phyloP scores from a whole-genome alignment of 1,140 invertebrate genomes.

The Drosophila serrata region DNA sequence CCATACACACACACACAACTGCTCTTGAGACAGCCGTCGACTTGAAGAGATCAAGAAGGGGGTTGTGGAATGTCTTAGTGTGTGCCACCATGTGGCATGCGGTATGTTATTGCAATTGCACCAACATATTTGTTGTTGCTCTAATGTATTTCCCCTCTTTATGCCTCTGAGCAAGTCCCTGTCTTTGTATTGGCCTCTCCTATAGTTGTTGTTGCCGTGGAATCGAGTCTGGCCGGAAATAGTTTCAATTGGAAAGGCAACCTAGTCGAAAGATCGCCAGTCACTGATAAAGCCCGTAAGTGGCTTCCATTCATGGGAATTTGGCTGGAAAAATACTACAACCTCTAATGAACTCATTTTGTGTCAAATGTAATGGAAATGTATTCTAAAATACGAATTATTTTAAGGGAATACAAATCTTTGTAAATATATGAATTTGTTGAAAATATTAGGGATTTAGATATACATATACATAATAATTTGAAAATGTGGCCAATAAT shows the following conservation, averaged over 20 bases:
- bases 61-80: constrained; percentile 7
- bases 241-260: constrained; percentile 46
- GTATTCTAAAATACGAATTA: background rate
- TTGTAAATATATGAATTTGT: background rate
- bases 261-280: constrained; percentile 34
- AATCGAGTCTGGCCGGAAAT: constrained; percentile 37
- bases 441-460: too few species aligned
- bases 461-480: too few species aligned
- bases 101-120: constrained; percentile 70
- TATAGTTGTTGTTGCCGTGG: background rate
- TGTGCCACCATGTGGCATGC: constrained; percentile 64
- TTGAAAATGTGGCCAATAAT: too few species aligned
- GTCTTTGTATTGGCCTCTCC: constrained; percentile 11
- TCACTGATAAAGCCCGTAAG: constrained; percentile 38
- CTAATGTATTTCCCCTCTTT: constrained; percentile 31
- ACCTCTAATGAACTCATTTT: constrained; percentile 26
- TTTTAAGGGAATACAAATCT: too few species aligned
- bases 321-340: background rate
- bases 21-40: constrained; percentile 64
- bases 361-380: constrained; percentile 16
- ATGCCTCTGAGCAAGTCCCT: constrained; percentile 11
- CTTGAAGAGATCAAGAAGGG: constrained; percentile 17
- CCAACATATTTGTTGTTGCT: constrained; percentile 19
- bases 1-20: background rate
- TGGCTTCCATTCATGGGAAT: constrained; percentile 43